Base-by-base conservation (phyloP, 2,888 invertebrate species). In the Furcula furcula region DNA sequence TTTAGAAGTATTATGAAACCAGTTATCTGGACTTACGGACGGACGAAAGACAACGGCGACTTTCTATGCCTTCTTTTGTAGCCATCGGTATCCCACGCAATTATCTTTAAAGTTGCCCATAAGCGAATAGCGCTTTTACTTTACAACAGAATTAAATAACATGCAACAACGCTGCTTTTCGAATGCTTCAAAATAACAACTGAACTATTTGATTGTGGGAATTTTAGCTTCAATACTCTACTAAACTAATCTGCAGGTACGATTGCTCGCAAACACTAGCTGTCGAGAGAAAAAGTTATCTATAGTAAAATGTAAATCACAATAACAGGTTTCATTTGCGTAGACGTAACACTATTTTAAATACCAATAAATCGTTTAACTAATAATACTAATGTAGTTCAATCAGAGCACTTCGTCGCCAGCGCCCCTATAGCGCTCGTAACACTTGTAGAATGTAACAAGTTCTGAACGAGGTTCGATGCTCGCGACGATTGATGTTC, bases 51-150 rank as follows among this genome's bases (percentile, higher is more conserved):
- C 9, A 33, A 33, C 34, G 26, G 12, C 36, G 23, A 43, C 61
- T 60, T 63, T 62, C 63, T 57, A 51, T 46, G 45, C 43, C 59
- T 56, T 73, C 75, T 74, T 73, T 71, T 72, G 69, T 76, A 51
- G n/a, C 52, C 49, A 53, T 40, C 53, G 43, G 65, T 73, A 75
- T 80, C 83, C 82, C 80, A 83, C 81, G 74, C 79, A 65, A 67
- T 70, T 70, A 69, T 76, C 66, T 65, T 68, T 52, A 54, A 56
- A 54, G 49, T 48, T 44, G 54, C 45, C 55, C 61, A 48, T 47
- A 47, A 36, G 40, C 35, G 37, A 33, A 36, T 33, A 44, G 38
- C 42, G 40, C 42, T 45, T 46, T 50, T 48, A 40, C 46, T 48
- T 42, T 15, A 39, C 38, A 37, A 34, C 23, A n/a, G n/a, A n/a